Conservation (phyloP, 2,888 invertebrate species). For the Chaitophorus viminalis region DNA sequence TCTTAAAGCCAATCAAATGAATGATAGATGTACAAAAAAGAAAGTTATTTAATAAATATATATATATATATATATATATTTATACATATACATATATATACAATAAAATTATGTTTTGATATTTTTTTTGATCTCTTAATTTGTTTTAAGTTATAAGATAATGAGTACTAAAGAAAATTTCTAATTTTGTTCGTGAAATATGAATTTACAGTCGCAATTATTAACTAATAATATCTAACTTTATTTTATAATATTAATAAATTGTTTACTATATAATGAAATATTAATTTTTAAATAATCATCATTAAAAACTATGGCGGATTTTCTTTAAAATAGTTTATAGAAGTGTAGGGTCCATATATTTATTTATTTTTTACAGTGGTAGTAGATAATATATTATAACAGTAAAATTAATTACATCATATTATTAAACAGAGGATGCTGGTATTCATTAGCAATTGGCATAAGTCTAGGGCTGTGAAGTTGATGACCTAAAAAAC, state of each 20-base stretch:
- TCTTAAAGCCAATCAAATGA: constrained; percentile 51
- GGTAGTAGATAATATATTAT: too few species aligned
- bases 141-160: not conserved
- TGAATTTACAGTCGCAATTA: not conserved
- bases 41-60: constrained; percentile 55
- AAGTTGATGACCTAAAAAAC: too few species aligned
- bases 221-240: not conserved
- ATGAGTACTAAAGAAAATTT: not conserved
- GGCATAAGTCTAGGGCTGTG: too few species aligned
- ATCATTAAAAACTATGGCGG: not conserved
- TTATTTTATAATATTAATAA: constrained; percentile 15
- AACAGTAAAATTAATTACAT: too few species aligned
- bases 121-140: constrained; percentile 14
- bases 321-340: too few species aligned
- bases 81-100: not conserved
- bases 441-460: too few species aligned
- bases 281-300: not conserved
- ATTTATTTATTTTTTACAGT: too few species aligned
- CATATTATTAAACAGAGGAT: too few species aligned
- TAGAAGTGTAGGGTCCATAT: too few species aligned
- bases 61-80: not conserved
- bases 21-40: constrained; percentile 58
- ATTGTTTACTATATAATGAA: not conserved
- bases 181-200: constrained; percentile 13
- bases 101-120: constrained; percentile 30